A percentile compares a stretch with the other conserved stretches of the same genome.
These are phyloP conservation scores for Amphipoea lucens DNA, from an alignment of 2,888 invertebrate species.

Conservation along the genomic window DNA sequence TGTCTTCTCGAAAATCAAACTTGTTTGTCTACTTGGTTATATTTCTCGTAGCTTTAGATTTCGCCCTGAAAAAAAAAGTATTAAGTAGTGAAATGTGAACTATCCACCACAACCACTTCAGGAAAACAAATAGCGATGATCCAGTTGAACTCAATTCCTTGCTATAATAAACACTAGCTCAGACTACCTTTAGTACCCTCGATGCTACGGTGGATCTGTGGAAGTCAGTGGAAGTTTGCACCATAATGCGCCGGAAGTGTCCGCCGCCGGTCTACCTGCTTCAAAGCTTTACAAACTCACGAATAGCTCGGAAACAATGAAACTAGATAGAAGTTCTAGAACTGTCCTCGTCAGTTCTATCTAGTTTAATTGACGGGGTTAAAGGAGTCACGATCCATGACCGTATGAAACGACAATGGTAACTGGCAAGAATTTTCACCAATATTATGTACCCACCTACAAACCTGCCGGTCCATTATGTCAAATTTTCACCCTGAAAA, in stretches of 20 bases:
- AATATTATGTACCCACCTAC: background rate
- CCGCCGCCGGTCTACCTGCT: background rate
- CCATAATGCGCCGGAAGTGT: conserved; percentile 10
- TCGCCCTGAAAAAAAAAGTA: background rate
- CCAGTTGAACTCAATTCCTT: background rate
- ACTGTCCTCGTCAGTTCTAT: background rate
- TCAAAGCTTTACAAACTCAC: background rate
- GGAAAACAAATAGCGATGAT: background rate
- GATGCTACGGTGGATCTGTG: background rate
- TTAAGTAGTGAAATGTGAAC: background rate
- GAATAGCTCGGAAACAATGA: background rate
- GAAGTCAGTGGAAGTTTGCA: conserved; percentile 8
- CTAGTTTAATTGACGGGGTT: background rate
- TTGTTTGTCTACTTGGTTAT: background rate
- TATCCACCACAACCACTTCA: background rate
- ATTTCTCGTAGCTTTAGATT: background rate
- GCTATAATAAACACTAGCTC: background rate
- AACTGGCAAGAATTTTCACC: background rate
- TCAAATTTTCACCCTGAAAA: no score
- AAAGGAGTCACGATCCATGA: background rate
- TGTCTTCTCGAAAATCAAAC: background rate
- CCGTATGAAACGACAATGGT: background rate
- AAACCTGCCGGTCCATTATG: no score
- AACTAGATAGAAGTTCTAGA: background rate
- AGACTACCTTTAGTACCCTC: background rate